These are phyloP conservation scores for Pachliopta kotzebuea DNA, from an alignment of 2,888 invertebrate genomes.

Conservation along the genomic window DNA sequence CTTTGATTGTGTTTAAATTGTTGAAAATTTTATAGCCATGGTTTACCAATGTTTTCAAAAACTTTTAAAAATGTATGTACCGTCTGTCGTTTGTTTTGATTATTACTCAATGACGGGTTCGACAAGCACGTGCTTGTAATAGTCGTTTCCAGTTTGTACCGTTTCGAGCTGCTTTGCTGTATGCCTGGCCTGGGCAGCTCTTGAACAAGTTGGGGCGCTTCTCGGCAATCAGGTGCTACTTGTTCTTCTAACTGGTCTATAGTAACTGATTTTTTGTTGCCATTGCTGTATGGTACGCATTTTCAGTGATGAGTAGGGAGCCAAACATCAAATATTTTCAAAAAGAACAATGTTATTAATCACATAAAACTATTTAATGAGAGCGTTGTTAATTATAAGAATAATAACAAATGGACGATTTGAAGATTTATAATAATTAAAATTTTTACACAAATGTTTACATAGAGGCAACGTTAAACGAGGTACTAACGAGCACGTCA, in stretches of 20 bases:
- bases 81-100: conserved; percentile 29
- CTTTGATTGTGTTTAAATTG: too few species aligned
- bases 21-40: too few species aligned
- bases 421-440: neutral
- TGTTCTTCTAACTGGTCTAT: conserved; percentile 77
- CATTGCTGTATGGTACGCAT: conserved; percentile 45
- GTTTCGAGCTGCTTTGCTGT: conserved; percentile 57
- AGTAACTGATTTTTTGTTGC: conserved; percentile 68
- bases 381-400: neutral
- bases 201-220: conserved; percentile 76
- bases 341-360: neutral
- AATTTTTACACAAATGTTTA: neutral
- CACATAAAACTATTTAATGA: neutral
- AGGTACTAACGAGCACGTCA: conserved; percentile 39
- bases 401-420: neutral
- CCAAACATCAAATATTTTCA: too few species aligned
- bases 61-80: neutral
- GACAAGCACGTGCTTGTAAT: conserved; percentile 71
- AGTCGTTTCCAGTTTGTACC: conserved; percentile 75
- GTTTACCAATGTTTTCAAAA: too few species aligned
- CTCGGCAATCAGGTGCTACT: conserved; percentile 74
- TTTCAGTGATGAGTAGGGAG: conserved; percentile 5
- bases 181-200: conserved; percentile 57
- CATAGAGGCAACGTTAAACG: neutral
- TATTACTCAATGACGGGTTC: conserved; percentile 60